Evolutionary conservation across 2,888 invertebrate species (phyloP), one percentile per base, ranked within the genome.

Genomic region (Protonemura montana): DNA sequence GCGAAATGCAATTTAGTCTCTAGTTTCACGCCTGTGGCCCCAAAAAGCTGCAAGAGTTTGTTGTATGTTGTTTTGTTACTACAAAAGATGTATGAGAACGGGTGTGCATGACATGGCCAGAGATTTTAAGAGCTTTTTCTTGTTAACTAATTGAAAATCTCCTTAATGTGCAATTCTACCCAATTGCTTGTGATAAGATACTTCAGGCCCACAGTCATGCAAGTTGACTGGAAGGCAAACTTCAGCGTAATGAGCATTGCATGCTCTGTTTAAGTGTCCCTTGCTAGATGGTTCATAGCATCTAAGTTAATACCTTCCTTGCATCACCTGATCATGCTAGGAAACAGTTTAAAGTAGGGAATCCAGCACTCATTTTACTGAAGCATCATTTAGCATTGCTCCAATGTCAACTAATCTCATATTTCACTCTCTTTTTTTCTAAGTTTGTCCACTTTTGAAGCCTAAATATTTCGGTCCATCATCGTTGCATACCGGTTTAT

Each of bases 381-480:
- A 59, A 59, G 16, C 59, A 13, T 59, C 59, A 59, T 21, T 59
- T 10, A 59, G 13, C 13, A 41, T 41, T 41, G 41, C 13, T 41
- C 13, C 5, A 21, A 21, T 59, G 59, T 59, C 21, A 59, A 59
- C 59, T 59, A 59, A 59, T 78, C 27, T 78, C 13, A 2, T 78
- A 78, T 28, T 78, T 5, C 28, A 78, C 26, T 78, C 28, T 78
- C 78, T 78, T 78, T 78, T 28, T 78, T 28, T 78, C 28, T 26
- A 78, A 78, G 78, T 78, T 78, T 78, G 78, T 78, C 78, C 78
- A 26, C 26, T 78, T 78, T 78, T 28, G 78, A 78, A 78, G 78
- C 26, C 28, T 27, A 78, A 78, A 78, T 26, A 26, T 78, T 26
- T 28, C 28, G 78, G 78, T 28, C 77, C 78, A 78, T 78, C 78